Base-by-base conservation (phyloP, 2,113 vertebrate species). In the Acrocephalus arundinaceus region DNA sequence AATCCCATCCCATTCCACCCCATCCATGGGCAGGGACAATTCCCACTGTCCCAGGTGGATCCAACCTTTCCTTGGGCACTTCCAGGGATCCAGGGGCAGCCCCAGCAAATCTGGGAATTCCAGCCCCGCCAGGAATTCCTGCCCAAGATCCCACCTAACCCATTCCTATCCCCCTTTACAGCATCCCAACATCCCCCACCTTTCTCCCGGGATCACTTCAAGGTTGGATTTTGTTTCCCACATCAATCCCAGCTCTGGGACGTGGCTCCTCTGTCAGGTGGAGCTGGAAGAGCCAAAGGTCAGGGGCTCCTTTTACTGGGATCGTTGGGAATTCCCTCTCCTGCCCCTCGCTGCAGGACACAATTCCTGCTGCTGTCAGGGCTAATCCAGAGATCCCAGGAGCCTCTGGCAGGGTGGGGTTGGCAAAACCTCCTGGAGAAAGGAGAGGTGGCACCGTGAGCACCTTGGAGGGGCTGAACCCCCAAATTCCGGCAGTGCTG, bases 331-430 rank as follows among this genome's bases (percentile, higher is more conserved):
- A 78, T 79, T 52, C 39, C 65, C 43, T 81, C 76, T 84, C 75
- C 97, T 58, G 76, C 90, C 84, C 82, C 78, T 93, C 72, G 27
- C 54, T 74, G 65, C 49, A 18, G n/a, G 70, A 58, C 67, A 51
- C 55, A 43, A 83, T 86, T 61, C 65, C 78, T 30, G 1, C 3
- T 73, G 68, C 65, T 86, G 74, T 89, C 75, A 72, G 75, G 82
- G 65, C 83, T 91, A 65, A 94, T 84, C 78, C n/a, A 35, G 71
- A 59, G 95, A 97, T 96, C 95, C 94, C 89, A 94, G 95, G 46
- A 77, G 41, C 19, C 68, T 24, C 51, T 20, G 45, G 11, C 11
- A 17, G 73, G 31, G 61, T 55, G 46, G 46, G 43, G 28, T 55
- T 93, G 39, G 71, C 28, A 59, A 49, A 91, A 63, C 22, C 37